phyloP scores from a whole-genome alignment of 2,888 invertebrate genomes.

The Alviniconcha strummeri region DNA sequence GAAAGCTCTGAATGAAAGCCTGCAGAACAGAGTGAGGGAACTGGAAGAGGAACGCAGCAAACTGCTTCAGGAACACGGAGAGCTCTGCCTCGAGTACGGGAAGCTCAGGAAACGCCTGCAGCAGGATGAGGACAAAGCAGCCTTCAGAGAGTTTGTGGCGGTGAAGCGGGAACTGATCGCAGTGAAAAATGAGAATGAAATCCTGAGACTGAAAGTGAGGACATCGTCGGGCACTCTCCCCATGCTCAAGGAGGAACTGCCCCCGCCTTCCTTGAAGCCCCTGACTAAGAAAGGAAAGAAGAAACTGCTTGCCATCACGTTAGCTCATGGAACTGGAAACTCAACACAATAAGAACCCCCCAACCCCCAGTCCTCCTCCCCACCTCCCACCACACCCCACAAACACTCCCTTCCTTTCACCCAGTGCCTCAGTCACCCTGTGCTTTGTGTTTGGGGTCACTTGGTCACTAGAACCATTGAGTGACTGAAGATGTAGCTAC shows the following conservation, averaged over 20 bases:
- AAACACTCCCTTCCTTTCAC: too few relatives aligned
- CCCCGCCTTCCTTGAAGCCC: conserved; percentile 11
- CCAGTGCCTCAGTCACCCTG: neutral
- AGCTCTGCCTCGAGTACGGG: conserved; percentile 52
- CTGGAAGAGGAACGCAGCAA: conserved; percentile 53
- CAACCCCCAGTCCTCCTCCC: too few relatives aligned
- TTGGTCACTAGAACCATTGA: too few relatives aligned
- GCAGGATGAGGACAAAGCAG: conserved; percentile 51
- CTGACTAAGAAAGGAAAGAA: conserved; percentile 35
- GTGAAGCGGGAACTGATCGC: conserved; percentile 62
- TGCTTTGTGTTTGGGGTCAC: too few relatives aligned
- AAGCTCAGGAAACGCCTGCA: conserved; percentile 49
- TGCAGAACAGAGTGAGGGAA: conserved; percentile 48
- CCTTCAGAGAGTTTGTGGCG: conserved; percentile 67
- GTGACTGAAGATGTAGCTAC: too few relatives aligned
- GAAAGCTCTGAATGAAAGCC: conserved; percentile 49
- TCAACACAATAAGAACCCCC: neutral
- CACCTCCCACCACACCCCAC: too few relatives aligned
- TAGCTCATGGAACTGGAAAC: conserved; percentile 8
- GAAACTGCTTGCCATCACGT: conserved; percentile 35
- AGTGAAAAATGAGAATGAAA: conserved; percentile 62
- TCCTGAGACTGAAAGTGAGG: conserved; percentile 47
- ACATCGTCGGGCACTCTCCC: conserved; percentile 23
- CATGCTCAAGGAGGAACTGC: conserved; percentile 31
- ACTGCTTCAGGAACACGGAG: conserved; percentile 55